Percentiles rank a stretch among this genome's conserved stretches.
These are phyloP conservation scores for Podarcis muralis DNA, from an alignment of 2,113 vertebrate species.

Conservation along the genomic window DNA sequence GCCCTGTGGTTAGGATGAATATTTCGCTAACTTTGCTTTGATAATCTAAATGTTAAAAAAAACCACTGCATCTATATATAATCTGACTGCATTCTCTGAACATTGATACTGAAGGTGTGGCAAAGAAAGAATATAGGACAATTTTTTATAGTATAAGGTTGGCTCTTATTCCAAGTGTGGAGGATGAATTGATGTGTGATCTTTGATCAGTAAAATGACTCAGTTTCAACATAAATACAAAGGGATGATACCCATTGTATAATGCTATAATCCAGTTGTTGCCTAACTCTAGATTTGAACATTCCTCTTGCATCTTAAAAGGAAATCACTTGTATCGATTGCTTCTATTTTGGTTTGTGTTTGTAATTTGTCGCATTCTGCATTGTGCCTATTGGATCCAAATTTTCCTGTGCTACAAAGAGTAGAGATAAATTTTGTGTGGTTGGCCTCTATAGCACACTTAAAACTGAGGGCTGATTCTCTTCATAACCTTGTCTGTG, in stretches of 20 bases:
- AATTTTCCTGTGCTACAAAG: constrained; percentile 4
- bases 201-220: constrained; percentile 17
- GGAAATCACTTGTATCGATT: not conserved
- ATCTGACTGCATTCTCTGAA: not conserved
- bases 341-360: constrained; percentile 21
- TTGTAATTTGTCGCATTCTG: not conserved
- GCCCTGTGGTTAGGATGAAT: constrained; percentile 18
- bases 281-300: constrained; percentile 31
- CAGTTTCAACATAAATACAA: constrained; percentile 13
- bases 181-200: not conserved
- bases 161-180: constrained; percentile 14
- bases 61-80: not conserved
- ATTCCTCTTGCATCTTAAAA: constrained; percentile 20
- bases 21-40: constrained; percentile 22
- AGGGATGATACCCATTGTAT: constrained; percentile 29
- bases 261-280: constrained; percentile 21
- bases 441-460: not conserved
- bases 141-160: constrained; percentile 1
- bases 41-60: not conserved
- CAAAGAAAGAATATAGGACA: constrained; percentile 30
- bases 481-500: not conserved
- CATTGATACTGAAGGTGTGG: not conserved
- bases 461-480: not conserved
- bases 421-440: constrained; percentile 20
- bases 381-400: constrained; percentile 5